Percentiles rank a stretch among this genome's conserved stretches.
These are phyloP conservation scores for Danionella dracula DNA, from an alignment of 2,797 vertebrate species.

Conservation along the genomic window DNA sequence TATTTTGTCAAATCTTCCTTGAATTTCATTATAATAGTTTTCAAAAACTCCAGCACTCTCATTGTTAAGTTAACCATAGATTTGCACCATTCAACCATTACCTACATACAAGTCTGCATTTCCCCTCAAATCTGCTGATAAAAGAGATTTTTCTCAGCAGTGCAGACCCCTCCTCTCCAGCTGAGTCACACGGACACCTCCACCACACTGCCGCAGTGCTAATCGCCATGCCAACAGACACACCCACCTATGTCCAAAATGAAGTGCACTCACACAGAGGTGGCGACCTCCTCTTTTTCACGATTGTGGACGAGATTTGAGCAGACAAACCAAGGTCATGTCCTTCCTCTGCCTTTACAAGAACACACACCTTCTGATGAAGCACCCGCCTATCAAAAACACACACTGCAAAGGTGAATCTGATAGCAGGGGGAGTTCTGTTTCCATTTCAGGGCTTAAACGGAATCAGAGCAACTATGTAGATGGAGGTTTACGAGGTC, in stretches of 20 bases:
- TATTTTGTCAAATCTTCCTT: too few species aligned
- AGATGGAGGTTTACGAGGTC: background rate
- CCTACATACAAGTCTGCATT: background rate
- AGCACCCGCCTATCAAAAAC: background rate
- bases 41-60: background rate
- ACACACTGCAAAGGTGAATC: background rate
- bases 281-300: too few species aligned
- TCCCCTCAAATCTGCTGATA: conserved; percentile 1
- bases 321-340: background rate
- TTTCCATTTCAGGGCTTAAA: background rate
- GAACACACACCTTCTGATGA: background rate
- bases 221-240: conserved; percentile 18
- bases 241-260: conserved; percentile 1
- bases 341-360: background rate
- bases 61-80: background rate
- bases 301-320: too few species aligned
- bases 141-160: background rate
- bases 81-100: background rate
- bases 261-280: background rate
- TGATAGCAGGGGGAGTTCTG: background rate
- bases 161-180: background rate
- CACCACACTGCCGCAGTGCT: conserved; percentile 26
- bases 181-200: background rate
- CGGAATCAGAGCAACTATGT: background rate
- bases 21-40: too few species aligned